A percentile compares a stretch with the other conserved stretches of the same genome.
These are phyloP conservation scores for Balaeniceps rex DNA, from an alignment of 2,113 vertebrate genomes.

Conservation along the genomic window DNA sequence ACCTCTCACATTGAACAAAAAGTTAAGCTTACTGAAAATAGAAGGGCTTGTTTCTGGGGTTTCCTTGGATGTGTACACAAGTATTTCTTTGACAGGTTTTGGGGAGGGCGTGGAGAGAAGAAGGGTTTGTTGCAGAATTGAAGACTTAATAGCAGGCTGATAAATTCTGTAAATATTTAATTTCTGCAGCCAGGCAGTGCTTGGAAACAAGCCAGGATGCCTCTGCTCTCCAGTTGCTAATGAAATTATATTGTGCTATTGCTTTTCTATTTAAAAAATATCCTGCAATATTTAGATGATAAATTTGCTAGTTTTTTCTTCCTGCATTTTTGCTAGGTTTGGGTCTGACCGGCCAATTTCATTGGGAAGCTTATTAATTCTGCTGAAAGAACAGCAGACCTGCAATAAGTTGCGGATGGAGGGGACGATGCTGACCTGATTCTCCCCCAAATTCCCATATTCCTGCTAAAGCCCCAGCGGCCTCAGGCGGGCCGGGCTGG, in stretches of 20 bases:
- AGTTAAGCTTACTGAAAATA: not conserved
- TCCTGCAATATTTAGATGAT: not conserved
- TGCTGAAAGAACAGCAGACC: not conserved
- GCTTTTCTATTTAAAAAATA: not conserved
- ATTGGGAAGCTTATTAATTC: not conserved
- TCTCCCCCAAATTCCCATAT: fast-evolving
- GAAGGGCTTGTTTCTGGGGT: not conserved
- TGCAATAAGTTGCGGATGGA: not conserved
- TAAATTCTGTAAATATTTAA: not conserved
- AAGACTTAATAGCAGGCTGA: not conserved
- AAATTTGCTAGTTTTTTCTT: not conserved
- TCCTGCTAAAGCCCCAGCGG: fast-evolving
- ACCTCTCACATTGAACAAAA: not conserved
- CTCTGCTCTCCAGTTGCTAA: not conserved
- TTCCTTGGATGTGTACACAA: fast-evolving
- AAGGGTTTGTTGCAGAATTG: not conserved
- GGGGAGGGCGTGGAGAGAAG: not conserved
- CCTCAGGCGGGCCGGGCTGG: not conserved
- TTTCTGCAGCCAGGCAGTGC: not conserved
- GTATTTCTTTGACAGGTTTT: not conserved
- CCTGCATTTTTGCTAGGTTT: not conserved
- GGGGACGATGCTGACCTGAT: fast-evolving
- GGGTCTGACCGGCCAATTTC: not conserved
- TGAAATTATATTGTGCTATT: not conserved
- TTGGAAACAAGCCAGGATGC: not conserved